These are phyloP conservation scores for Coluber constrictor DNA, from an alignment of 2,797 vertebrate genomes.

Conservation along the genomic window DNA sequence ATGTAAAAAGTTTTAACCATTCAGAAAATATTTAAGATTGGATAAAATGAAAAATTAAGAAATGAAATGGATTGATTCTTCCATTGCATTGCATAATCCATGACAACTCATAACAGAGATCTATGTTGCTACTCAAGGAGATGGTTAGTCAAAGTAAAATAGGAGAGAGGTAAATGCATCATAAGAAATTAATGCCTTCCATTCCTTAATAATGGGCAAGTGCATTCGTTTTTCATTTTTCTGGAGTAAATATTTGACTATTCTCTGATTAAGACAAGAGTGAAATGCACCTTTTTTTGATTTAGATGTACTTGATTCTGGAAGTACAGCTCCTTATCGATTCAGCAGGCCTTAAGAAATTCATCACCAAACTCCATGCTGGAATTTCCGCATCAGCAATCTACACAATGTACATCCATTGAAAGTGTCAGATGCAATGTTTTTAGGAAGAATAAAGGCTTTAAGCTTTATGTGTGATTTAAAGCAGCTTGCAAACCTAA, in stretches of 20 bases:
- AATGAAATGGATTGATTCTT: background rate
- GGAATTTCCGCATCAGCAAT: background rate
- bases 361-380: background rate
- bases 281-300: background rate
- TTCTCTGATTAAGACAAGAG: background rate
- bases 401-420: background rate
- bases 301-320: background rate
- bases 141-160: background rate
- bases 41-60: background rate
- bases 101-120: background rate
- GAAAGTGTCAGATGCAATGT: background rate
- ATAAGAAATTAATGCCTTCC: background rate
- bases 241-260: background rate
- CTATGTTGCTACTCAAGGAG: background rate
- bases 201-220: background rate
- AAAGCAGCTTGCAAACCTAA: background rate
- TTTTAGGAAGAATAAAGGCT: background rate
- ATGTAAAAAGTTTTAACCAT: background rate
- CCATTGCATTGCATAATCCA: background rate
- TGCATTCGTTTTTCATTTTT: background rate
- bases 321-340: background rate
- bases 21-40: background rate
- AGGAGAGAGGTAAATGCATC: background rate
- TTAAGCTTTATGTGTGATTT: background rate
- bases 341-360: background rate